Base-by-base conservation (phyloP, 2,113 vertebrate genomes). In the Passer domesticus region DNA sequence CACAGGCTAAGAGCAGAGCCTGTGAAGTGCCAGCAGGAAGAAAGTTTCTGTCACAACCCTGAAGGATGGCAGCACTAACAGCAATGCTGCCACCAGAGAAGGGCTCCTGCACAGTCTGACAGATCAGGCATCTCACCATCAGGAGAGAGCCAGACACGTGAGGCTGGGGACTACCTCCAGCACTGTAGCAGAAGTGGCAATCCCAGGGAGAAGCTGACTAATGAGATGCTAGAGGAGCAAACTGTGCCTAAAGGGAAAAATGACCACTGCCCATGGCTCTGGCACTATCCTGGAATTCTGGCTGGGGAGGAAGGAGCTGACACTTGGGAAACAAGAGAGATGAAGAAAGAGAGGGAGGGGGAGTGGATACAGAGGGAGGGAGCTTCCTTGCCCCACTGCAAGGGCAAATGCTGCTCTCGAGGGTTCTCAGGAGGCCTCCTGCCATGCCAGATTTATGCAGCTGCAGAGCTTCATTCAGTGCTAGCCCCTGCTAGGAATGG, bases 41-140 rank as follows among this genome's bases (percentile, higher is more conserved):
- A 88, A 96, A 96, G 89, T 95, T 95, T 93, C 68, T 1, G 1
- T 77, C 68, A 80, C 66, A 90, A 1, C 37, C 82, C 66, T 49
- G 37, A 82, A 41, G 87, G 58, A 90, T 2, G 3, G 62, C n/a
- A 72, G 56, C 73, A 75, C 21, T 20, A 83, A 72, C 83, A 89
- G 73, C 56, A 59, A 43, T 10, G 60, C 73, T 84, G 60, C 43
- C 41, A 79, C 43, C 41, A 35, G n/a, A 77, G 16, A 66, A 77
- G 30, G 37, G n/a, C 10, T 90, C 44, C 59, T 80, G 23, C 72
- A 73, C 10, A 58, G 47, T 30, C 31, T 80, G 46, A 58, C 22
- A 86, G 46, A 77, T 49, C 23, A 73, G 27, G 24, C 50, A 18
- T 49, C 28, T 13, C 52, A 53, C 27, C 6, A 2, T 24, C 53